Conservation (phyloP, 2,888 invertebrate genomes). For the Limnephilus auricula region DNA sequence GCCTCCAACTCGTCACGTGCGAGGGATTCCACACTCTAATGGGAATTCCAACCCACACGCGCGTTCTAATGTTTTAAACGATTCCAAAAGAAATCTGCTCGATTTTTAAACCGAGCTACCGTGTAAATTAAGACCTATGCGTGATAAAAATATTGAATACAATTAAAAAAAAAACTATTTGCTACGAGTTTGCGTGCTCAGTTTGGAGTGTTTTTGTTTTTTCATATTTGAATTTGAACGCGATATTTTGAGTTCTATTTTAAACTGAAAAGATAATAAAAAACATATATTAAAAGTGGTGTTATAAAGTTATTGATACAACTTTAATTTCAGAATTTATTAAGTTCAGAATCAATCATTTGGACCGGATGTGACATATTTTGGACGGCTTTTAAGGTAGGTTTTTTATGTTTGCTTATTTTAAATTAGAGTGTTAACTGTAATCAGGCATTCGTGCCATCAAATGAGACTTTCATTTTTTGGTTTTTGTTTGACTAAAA, state of each 20-base stretch:
- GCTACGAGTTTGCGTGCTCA: not conserved
- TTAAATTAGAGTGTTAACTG: not conserved
- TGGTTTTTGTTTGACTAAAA: not conserved
- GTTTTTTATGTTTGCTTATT: not conserved
- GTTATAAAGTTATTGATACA: not conserved
- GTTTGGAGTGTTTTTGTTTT: not conserved
- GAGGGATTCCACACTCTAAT: not conserved
- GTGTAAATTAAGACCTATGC: not conserved
- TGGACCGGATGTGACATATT: not conserved
- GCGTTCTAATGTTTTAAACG: not conserved
- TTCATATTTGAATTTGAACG: not conserved
- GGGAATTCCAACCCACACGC: not conserved
- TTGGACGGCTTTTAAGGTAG: not conserved
- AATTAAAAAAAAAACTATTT: not conserved
- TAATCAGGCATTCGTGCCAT: not conserved
- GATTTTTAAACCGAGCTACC: not conserved
- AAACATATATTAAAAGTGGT: not conserved
- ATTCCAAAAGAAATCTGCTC: not conserved
- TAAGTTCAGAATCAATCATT: not conserved
- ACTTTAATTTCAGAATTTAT: too few species aligned
- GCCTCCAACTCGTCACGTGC: not conserved
- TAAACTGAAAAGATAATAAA: not conserved
- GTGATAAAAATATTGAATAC: not conserved
- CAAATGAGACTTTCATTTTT: not conserved
- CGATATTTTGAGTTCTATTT: not conserved